Conservation (phyloP, 2,888 invertebrate species). For the Lagria hirta region DNA sequence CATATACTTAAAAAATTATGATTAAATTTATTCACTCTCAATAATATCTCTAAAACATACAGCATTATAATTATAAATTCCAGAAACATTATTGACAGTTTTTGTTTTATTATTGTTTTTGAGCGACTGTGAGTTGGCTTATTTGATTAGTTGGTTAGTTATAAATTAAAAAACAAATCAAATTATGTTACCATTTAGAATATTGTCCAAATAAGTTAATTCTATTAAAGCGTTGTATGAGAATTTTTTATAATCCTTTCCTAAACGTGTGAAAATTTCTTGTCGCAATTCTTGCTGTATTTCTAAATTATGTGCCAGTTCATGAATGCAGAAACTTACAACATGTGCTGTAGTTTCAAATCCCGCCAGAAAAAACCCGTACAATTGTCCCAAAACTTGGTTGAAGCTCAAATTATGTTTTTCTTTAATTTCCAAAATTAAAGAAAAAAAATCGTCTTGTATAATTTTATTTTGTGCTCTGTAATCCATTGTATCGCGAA, state of each 20-base stretch:
- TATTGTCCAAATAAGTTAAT: slow-evolving; percentile 11
- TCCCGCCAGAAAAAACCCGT: slow-evolving; percentile 16
- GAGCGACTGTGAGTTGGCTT: too few relatives aligned
- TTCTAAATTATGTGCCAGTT: slow-evolving; percentile 15
- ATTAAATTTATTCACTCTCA: too few relatives aligned
- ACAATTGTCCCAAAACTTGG: slow-evolving; percentile 15
- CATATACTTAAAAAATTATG: too few relatives aligned
- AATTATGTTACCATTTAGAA: slow-evolving; percentile 18
- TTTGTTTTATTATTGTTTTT: too few relatives aligned
- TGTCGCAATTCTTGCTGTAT: slow-evolving; percentile 11
- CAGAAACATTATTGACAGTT: too few relatives aligned
- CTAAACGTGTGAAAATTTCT: slow-evolving; percentile 14
- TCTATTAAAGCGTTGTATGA: slow-evolving; percentile 10
- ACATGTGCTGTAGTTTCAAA: slow-evolving; percentile 19
- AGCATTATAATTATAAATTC: too few relatives aligned
- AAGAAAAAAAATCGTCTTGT: slow-evolving; percentile 10
- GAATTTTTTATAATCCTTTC: slow-evolving; percentile 10
- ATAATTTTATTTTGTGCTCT: slow-evolving; percentile 7
- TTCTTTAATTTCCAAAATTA: slow-evolving; percentile 9
- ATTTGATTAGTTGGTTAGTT: background rate
- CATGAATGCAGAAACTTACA: slow-evolving; percentile 15
- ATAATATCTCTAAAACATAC: too few relatives aligned
- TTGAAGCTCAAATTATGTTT: slow-evolving; percentile 11
- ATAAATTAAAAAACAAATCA: too few relatives aligned
- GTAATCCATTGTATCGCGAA: slow-evolving; percentile 8